phyloP scores from a whole-genome alignment of 2,113 vertebrate genomes.

The Bolborhynchus lineola region DNA sequence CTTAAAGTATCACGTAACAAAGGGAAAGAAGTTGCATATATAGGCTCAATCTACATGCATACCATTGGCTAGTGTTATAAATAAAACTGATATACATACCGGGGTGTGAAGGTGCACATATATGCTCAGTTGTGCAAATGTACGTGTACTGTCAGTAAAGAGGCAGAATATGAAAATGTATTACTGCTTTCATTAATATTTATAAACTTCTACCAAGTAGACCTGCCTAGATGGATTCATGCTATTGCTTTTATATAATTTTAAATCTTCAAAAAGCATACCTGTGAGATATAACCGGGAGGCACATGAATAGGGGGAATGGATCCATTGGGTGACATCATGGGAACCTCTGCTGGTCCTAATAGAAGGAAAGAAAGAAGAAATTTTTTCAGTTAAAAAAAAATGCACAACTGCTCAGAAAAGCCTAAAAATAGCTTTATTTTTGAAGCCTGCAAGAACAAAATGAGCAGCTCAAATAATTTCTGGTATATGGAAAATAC shows the following conservation, averaged over 20 bases:
- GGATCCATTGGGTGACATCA: constrained; percentile 98
- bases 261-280: constrained; percentile 48
- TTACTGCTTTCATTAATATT: not conserved
- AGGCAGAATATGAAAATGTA: not conserved
- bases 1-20: not conserved
- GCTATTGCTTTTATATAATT: not conserved
- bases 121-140: not conserved
- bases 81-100: rapidly evolving
- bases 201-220: not conserved
- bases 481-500: constrained; percentile 40
- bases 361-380: not conserved
- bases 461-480: constrained; percentile 22
- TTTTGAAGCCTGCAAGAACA: constrained; percentile 26
- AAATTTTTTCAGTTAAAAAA: not conserved
- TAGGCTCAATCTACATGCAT: not conserved
- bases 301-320: constrained; percentile 98
- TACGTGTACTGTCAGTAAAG: not conserved
- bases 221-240: not conserved
- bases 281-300: constrained; percentile 98
- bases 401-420: not conserved
- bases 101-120: not conserved
- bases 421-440: constrained; percentile 33
- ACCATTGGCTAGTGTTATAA: not conserved
- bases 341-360: constrained; percentile 98
- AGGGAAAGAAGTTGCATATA: not conserved